Conservation (phyloP, 2,888 invertebrate species). For the Tuta absoluta region DNA sequence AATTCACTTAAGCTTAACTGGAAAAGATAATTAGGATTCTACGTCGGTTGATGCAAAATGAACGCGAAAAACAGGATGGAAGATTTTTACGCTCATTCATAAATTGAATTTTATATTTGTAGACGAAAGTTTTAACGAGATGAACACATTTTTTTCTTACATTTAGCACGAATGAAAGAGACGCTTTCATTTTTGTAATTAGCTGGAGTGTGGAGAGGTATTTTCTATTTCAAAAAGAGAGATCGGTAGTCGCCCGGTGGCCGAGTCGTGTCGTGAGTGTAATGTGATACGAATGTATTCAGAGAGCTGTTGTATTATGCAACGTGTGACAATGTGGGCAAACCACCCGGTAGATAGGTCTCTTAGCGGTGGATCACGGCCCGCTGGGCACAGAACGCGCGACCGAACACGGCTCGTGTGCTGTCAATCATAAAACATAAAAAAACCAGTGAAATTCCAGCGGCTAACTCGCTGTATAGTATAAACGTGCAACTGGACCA, state of each 20-base stretch:
- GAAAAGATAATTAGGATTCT: constrained; percentile 81
- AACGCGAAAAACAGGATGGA: constrained; percentile 76
- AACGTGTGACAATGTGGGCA: constrained; percentile 63
- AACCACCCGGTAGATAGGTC: constrained; percentile 62
- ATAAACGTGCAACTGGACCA: constrained; percentile 47
- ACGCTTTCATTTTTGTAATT: constrained; percentile 60
- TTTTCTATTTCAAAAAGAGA: constrained; percentile 40
- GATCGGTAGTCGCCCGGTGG: constrained; percentile 33
- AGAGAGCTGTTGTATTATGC: constrained; percentile 60
- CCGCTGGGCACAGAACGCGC: constrained; percentile 72
- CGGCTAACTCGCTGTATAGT: constrained; percentile 68
- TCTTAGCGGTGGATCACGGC: constrained; percentile 71
- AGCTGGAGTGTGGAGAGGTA: constrained; percentile 41
- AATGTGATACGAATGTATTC: constrained; percentile 52
- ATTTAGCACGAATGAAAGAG: constrained; percentile 61
- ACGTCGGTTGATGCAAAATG: constrained; percentile 79
- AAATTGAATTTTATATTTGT: constrained; percentile 80
- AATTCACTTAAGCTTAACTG: constrained; percentile 82
- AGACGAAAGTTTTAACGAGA: constrained; percentile 76
- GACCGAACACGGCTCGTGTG: constrained; percentile 76
- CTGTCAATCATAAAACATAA: constrained; percentile 79
- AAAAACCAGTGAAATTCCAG: constrained; percentile 66
- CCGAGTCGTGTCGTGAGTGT: constrained; percentile 33
- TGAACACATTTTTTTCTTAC: constrained; percentile 63
- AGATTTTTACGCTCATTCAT: constrained; percentile 78